These are phyloP conservation scores for Galbula dea DNA, from an alignment of 2,113 vertebrate species.

Conservation along the genomic window DNA sequence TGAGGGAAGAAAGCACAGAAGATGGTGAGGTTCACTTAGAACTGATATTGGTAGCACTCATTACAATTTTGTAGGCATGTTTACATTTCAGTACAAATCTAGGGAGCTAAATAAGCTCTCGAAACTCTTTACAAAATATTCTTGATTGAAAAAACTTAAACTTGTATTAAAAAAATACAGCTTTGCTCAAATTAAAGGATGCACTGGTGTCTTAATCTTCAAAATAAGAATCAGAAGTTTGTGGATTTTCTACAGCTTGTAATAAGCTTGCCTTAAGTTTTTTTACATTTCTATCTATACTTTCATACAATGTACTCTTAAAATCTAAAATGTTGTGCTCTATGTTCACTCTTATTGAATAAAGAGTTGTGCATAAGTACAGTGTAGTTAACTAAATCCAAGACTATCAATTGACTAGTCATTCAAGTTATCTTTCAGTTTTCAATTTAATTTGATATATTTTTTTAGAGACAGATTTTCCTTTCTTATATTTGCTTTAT, in stretches of 20 bases:
- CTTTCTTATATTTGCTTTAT: not conserved
- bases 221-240: not conserved
- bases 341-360: not conserved
- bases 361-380: not conserved
- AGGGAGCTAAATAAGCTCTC: not conserved
- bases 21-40: not conserved
- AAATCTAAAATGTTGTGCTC: not conserved
- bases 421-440: not conserved
- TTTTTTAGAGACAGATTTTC: not conserved
- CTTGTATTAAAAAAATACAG: not conserved
- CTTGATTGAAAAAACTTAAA: not conserved
- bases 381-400: not conserved
- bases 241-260: not conserved
- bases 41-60: not conserved
- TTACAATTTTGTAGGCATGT: not conserved
- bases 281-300: not conserved
- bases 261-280: not conserved
- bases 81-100: not conserved
- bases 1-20: not conserved
- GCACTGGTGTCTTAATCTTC: not conserved
- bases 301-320: not conserved
- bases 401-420: not conserved
- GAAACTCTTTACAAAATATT: not conserved
- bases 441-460: not conserved
- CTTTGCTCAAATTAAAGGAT: not conserved